phyloP scores from a whole-genome alignment of 2,797 vertebrate genomes.

The Huso huso region DNA sequence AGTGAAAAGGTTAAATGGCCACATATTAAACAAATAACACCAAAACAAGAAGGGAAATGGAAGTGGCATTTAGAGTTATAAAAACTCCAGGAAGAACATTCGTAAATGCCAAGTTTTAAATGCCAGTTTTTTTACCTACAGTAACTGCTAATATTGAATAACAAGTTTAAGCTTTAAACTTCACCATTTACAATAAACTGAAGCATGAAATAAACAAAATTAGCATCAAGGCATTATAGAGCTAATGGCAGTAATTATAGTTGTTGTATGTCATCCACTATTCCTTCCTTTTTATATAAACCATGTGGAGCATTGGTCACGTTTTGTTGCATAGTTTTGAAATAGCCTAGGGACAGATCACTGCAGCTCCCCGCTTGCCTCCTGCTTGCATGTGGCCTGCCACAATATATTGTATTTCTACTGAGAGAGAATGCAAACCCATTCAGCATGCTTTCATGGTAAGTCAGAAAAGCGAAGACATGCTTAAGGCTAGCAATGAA shows the following conservation, averaged over 20 bases:
- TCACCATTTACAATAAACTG: too few species aligned
- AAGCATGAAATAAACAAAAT: too few species aligned
- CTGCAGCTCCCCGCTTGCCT: conserved; percentile 16
- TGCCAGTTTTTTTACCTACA: too few species aligned
- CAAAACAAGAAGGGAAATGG: too few species aligned
- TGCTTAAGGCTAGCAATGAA: conserved; percentile 31
- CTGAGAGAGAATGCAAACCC: conserved; percentile 24
- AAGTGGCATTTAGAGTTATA: too few species aligned
- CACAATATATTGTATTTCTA: conserved; percentile 31
- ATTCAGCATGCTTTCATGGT: conserved; percentile 19
- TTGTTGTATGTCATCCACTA: background rate
- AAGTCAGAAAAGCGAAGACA: conserved; percentile 15
- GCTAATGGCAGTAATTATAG: background rate
- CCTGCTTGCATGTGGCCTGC: conserved; percentile 32
- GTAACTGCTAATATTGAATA: too few species aligned
- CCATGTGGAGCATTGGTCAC: conserved; percentile 22
- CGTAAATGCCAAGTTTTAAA: too few species aligned
- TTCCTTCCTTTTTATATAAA: background rate
- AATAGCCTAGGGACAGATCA: conserved; percentile 27
- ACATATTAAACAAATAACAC: too few species aligned
- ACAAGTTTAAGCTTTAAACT: too few species aligned
- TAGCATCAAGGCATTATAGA: too few species aligned
- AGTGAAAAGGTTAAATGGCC: too few species aligned
- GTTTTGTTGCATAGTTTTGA: conserved; percentile 27
- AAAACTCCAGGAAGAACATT: too few species aligned